phyloP scores from a whole-genome alignment of 2,888 invertebrate genomes.

The Nephrotoma flavescens region DNA sequence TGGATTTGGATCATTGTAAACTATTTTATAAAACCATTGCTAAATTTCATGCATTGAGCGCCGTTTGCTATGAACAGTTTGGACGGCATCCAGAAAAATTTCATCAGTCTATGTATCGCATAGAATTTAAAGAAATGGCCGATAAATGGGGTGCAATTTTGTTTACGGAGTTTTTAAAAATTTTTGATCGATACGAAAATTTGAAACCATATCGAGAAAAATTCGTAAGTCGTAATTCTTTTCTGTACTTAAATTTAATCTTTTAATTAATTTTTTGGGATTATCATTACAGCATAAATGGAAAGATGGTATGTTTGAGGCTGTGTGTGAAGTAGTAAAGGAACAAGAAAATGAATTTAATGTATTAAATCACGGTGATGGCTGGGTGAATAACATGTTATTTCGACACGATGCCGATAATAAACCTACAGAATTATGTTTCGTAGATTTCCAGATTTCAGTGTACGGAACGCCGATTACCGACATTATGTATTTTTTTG shows the following conservation, averaged over 20 bases:
- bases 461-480: not conserved
- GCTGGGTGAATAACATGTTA: slow-evolving; percentile 8
- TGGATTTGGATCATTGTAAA: not conserved
- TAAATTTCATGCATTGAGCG: not conserved
- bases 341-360: not conserved
- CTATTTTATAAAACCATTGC: not conserved
- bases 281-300: not conserved
- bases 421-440: not conserved
- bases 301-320: not conserved
- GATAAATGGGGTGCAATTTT: not conserved
- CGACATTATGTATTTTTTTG: not conserved
- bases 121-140: not conserved
- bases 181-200: not conserved
- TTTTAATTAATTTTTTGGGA: not conserved
- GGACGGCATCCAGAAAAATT: not conserved
- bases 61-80: not conserved
- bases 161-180: not conserved
- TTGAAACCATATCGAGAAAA: not conserved
- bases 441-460: not conserved
- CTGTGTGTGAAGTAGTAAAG: not conserved
- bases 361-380: slow-evolving; percentile 9
- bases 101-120: not conserved
- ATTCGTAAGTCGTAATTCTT: not conserved
- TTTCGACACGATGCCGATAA: slow-evolving; percentile 1
- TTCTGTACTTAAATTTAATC: not conserved